Evolutionary conservation across 2,888 invertebrate genomes (phyloP).

Genomic region (Andricus curvator): DNA sequence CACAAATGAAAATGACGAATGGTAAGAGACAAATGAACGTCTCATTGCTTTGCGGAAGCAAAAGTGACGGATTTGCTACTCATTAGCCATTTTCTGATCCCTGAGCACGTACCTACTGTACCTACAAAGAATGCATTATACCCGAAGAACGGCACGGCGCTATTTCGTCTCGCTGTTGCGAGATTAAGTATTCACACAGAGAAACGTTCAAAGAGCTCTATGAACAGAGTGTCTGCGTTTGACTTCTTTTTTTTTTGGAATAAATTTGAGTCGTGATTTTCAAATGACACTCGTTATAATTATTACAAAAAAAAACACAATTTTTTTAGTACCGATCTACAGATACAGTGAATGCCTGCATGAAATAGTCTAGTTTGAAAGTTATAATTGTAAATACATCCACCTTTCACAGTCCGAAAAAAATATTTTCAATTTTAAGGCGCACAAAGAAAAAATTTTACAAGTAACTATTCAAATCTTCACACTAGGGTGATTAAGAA

Average conservation of each 20-base stretch:
- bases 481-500: no score
- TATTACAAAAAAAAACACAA: neutral
- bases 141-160: neutral
- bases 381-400: no score
- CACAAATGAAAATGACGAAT: neutral
- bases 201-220: neutral
- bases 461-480: no score
- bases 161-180: neutral
- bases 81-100: constrained; percentile 2
- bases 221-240: neutral
- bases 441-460: no score
- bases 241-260: neutral
- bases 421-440: no score
- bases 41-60: neutral
- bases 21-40: neutral
- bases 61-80: neutral
- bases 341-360: no score
- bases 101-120: neutral
- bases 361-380: no score
- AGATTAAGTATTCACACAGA: neutral
- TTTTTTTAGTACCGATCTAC: neutral
- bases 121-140: neutral
- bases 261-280: neutral
- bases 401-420: no score
- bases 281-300: neutral